These are phyloP conservation scores for Bubo bubo DNA, from an alignment of 2,113 vertebrate species.

Conservation along the genomic window DNA sequence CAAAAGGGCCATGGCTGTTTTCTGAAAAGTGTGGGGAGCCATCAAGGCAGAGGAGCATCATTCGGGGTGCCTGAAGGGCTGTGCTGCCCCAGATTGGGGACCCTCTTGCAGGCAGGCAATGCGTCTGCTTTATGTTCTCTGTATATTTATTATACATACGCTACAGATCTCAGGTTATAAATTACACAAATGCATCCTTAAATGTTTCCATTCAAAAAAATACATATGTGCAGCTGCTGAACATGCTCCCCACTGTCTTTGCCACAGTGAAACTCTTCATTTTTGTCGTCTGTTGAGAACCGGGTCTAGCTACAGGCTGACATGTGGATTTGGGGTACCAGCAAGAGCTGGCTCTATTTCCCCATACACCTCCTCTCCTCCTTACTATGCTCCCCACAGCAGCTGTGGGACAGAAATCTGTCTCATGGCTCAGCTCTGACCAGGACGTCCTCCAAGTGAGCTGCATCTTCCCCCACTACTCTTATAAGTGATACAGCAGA, in stretches of 20 bases:
- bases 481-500: background rate
- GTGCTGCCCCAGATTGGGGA: rapidly evolving
- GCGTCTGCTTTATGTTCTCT: rapidly evolving
- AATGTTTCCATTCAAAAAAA: background rate
- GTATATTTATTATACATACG: background rate
- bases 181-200: background rate
- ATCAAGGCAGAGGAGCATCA: background rate
- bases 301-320: background rate
- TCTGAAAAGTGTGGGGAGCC: background rate
- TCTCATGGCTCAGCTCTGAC: background rate
- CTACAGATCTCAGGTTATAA: background rate
- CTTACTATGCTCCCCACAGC: rapidly evolving
- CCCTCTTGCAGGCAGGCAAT: background rate
- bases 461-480: background rate
- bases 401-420: rapidly evolving
- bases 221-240: background rate
- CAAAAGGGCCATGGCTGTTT: background rate
- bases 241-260: background rate
- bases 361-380: background rate
- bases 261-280: background rate
- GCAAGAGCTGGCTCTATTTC: background rate
- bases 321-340: rapidly evolving
- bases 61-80: background rate
- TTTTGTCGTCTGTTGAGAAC: background rate
- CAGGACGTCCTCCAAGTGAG: background rate